phyloP scores from a whole-genome alignment of 2,888 invertebrate genomes.

The Chymomyza amoena region DNA sequence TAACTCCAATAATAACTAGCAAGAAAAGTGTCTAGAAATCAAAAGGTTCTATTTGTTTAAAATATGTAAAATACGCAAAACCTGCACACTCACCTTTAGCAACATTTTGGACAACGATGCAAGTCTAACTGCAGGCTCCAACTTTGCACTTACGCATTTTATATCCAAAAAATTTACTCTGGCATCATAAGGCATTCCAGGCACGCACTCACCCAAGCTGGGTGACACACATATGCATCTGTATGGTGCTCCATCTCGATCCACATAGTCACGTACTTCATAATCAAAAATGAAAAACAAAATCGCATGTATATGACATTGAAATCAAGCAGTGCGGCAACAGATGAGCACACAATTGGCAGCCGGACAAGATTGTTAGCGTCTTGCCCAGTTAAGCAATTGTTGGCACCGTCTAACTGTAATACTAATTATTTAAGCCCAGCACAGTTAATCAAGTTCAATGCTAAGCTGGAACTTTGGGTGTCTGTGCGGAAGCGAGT shows the following conservation, averaged over 20 bases:
- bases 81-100: constrained; percentile 38
- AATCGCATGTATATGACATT: constrained; percentile 48
- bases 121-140: constrained; percentile 48
- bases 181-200: constrained; percentile 24
- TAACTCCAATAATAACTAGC: constrained; percentile 8
- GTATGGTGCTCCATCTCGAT: constrained; percentile 41
- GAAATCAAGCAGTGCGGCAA: constrained; percentile 13
- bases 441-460: neutral
- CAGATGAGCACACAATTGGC: constrained; percentile 54
- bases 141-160: constrained; percentile 52
- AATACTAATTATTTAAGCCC: neutral
- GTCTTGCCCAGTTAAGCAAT: neutral
- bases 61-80: neutral
- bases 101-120: constrained; percentile 44
- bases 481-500: neutral
- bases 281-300: constrained; percentile 24
- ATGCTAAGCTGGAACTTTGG: neutral
- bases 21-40: constrained; percentile 25
- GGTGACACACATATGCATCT: constrained; percentile 54
- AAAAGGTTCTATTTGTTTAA: neutral
- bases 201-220: constrained; percentile 38
- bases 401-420: neutral
- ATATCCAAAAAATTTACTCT: constrained; percentile 45
- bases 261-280: constrained; percentile 56
- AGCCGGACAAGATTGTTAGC: constrained; percentile 38